Evolutionary conservation across 2,888 invertebrate species (phyloP), one percentile per base, ranked within the genome.

Genomic region (Dione juno): DNA sequence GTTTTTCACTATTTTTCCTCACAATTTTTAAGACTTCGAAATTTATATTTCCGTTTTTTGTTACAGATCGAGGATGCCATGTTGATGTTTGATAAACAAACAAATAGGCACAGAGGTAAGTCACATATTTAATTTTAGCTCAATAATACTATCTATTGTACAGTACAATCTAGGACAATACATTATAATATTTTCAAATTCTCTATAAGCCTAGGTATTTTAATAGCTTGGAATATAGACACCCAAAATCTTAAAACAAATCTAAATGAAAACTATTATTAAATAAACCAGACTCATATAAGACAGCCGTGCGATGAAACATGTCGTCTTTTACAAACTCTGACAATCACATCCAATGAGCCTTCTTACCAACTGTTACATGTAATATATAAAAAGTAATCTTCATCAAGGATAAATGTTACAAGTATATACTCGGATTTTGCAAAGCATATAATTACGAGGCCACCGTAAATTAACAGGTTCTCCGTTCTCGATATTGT

Each of bases 61-160:
- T 97, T 97, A 75, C 97, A 99, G 98, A 98, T 99, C 91, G 99
- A 99, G 94, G 99, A 99, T 92, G 99, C 99, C 84, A 99, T 99
- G 99, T 96, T 99, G 91, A 99, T 99, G 99, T 99, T 99, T 94
- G 99, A 99, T 94, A 99, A 99, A 96, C 98, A 99, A 93, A 99
- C 99, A 89, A 99, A 99, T 95, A 97, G 99, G 94, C 99, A 99
- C 95, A 97, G 99, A 97, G 98, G 98, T 98, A 93, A 96, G 96
- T 94, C 72, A 50, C 16, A 57, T 35, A 48, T n/a, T 19, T 40
- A 19, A n/a, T 10, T 48, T 40, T 64, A 7, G 7, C 9, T 3
- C 5, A 16, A 11, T 28, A 35, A 45, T 28, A 28, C 0, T n/a
- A 21, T 16, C 11, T 16, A n/a, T 35, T 53, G 13, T 13, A 9